Conservation (phyloP, 1,140 invertebrate species). For the Drosophila teissieri region DNA sequence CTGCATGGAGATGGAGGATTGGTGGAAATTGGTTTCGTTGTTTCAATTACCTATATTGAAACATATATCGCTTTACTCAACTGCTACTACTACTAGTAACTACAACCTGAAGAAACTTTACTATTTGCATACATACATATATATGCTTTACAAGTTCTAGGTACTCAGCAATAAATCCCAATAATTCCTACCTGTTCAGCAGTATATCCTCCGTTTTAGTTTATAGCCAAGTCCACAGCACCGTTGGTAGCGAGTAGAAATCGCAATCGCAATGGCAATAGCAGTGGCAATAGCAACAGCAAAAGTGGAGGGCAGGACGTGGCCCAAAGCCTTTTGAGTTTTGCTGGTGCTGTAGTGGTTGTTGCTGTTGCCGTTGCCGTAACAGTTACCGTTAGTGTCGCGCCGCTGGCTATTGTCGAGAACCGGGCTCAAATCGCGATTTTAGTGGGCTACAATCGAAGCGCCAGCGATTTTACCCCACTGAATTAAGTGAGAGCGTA, state of each 20-base stretch:
- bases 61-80: no score
- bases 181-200: no score
- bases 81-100: no score
- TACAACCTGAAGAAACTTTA: no score
- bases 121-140: no score
- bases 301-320: constrained; percentile 12
- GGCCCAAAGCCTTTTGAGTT: constrained; percentile 57
- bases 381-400: constrained; percentile 35
- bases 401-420: constrained; percentile 56
- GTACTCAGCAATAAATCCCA: no score
- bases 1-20: neutral
- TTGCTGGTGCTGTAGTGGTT: constrained; percentile 34
- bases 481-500: constrained; percentile 55
- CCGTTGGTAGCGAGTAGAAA: constrained; percentile 18
- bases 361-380: constrained; percentile 28
- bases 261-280: constrained; percentile 36
- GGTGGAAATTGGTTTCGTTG: no score
- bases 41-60: no score
- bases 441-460: constrained; percentile 52
- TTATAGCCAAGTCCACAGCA: constrained; percentile 4
- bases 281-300: constrained; percentile 26
- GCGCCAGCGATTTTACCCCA: constrained; percentile 51
- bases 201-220: neutral
- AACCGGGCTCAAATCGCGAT: constrained; percentile 41
- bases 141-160: no score